phyloP scores from a whole-genome alignment of 2,888 invertebrate species.

The Agriopis marginaria region DNA sequence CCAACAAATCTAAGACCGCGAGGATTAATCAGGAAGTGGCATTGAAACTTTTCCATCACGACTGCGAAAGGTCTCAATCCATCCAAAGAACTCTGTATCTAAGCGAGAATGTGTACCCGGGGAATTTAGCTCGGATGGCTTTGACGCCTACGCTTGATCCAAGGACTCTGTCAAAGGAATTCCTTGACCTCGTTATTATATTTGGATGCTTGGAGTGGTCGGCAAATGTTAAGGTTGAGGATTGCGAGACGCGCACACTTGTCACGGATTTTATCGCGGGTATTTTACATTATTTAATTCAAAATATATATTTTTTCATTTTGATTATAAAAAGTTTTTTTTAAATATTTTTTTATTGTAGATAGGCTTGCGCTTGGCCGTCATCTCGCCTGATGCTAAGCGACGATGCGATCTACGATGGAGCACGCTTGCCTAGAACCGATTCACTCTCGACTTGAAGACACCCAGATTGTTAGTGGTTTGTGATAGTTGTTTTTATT shows the following conservation, averaged over 20 bases:
- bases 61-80: constrained; percentile 1
- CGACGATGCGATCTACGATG: too few species aligned
- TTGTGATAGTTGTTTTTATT: too few species aligned
- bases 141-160: constrained; percentile 22
- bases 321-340: too few species aligned
- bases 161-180: constrained; percentile 23
- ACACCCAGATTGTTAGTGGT: too few species aligned
- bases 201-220: constrained; percentile 7
- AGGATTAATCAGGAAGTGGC: background rate
- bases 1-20: background rate
- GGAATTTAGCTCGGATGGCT: constrained; percentile 15
- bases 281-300: too few species aligned
- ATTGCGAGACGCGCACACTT: background rate
- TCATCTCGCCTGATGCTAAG: too few species aligned
- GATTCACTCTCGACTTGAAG: too few species aligned
- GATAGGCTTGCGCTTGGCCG: too few species aligned
- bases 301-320: too few species aligned
- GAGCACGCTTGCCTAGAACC: too few species aligned
- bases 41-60: constrained; percentile 1
- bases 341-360: too few species aligned
- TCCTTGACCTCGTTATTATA: constrained; percentile 27
- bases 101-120: background rate
- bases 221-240: constrained; percentile 22
- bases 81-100: background rate
- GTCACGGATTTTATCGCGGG: too few species aligned